These are phyloP conservation scores for Pardalotus punctatus DNA, from an alignment of 2,113 vertebrate species.

Conservation along the genomic window DNA sequence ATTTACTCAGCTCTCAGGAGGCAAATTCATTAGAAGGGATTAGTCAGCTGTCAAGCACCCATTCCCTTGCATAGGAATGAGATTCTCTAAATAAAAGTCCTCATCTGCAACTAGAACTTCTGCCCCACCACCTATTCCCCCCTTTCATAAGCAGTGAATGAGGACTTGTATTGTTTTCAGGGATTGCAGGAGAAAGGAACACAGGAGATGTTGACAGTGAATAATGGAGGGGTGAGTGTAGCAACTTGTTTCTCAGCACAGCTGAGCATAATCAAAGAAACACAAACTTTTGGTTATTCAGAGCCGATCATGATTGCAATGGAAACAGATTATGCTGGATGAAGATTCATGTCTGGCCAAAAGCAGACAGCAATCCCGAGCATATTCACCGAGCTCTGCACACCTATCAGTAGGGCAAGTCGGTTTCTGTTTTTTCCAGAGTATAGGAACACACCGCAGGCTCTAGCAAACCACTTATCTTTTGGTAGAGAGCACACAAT, in stretches of 20 bases:
- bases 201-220: accelerated
- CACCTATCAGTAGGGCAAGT: not conserved
- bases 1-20: constrained; percentile 36
- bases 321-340: not conserved
- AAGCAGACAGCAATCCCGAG: not conserved
- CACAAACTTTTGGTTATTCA: not conserved
- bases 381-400: not conserved
- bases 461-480: not conserved
- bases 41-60: constrained; percentile 29
- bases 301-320: not conserved
- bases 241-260: not conserved
- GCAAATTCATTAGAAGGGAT: not conserved
- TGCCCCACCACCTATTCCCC: not conserved
- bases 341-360: not conserved
- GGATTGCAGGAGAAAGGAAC: not conserved
- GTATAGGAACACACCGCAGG: not conserved
- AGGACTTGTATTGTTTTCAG: not conserved
- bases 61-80: not conserved
- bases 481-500: not conserved
- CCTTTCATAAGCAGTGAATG: not conserved
- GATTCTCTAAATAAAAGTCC: not conserved
- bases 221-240: not conserved
- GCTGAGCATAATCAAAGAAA: not conserved
- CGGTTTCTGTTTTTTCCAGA: not conserved
- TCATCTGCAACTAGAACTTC: not conserved